Evolutionary conservation across 2,113 vertebrate genomes (phyloP), one percentile per base, ranked within the genome.

Genomic region (Bambusicola thoracicus): DNA sequence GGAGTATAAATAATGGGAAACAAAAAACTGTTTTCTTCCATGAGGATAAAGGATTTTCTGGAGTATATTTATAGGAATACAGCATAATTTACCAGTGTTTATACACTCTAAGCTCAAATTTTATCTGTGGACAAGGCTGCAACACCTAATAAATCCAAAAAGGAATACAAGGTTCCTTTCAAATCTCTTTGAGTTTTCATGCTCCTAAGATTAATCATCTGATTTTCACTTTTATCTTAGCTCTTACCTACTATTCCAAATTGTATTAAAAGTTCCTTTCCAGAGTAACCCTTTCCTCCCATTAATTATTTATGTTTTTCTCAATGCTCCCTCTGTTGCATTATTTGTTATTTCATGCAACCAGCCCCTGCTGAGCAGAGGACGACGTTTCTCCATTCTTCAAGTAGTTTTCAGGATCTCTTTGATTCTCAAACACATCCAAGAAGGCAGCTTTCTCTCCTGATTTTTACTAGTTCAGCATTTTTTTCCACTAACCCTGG

Each of bases 201-300:
- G 51, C 27, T 30, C 78, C 86, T 67, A n/a, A 83, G 61, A 96
- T 92, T 43, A 93, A 96, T 94, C 49, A 85, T 59, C 65, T 78
- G 56, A 91, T 83, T 92, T 83, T 56, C 70, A 49, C 56, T 90
- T 92, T 90, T 51, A 94, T 85, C 82, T 92, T 43, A 83, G 73
- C 55, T 95, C 59, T 83, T 70, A 81, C 83, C 43, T 32, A 77
- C 55, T 11, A 85, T 25, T 93, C 65, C 80, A 88, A 67, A 65
- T 78, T 78, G 58, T 93, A 74, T 49, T 88, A 90, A 81, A 75
- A 63, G 30, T 78, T 93, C 66, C 63, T 90, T 94, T 90, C 51
- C 85, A 84, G 38, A 89, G 38, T 46, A 88, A 81, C 63, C 93
- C 69, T 88, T 86, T 48, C 38, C 56, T 92, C 24, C 15, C 0